Percentiles rank a stretch among this genome's conserved stretches.
These are phyloP conservation scores for Pseudococcus viburni DNA, from an alignment of 2,888 invertebrate species.

Conservation along the genomic window DNA sequence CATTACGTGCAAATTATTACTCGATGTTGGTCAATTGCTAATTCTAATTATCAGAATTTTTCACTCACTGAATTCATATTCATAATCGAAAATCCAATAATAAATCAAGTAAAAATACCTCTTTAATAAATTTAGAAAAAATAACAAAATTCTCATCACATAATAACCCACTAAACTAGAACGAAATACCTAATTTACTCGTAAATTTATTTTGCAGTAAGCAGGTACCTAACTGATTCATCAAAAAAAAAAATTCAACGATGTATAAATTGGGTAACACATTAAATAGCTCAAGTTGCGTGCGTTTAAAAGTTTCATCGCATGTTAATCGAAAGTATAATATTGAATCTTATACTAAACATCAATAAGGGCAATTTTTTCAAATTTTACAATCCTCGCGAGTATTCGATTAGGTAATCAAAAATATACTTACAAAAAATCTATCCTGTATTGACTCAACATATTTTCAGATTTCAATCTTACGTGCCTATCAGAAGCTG, in stretches of 20 bases:
- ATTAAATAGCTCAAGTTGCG: not conserved
- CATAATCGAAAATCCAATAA: not conserved
- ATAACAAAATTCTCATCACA: not conserved
- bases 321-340: constrained; percentile 24
- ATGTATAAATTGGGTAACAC: constrained; percentile 3
- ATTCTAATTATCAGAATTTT: not conserved
- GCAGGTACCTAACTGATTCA: not conserved
- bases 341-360: constrained; percentile 8
- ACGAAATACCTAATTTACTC: not conserved
- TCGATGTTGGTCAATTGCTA: not conserved
- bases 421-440: not conserved
- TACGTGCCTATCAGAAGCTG: not conserved
- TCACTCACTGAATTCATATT: not conserved
- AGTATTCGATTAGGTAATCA: not conserved
- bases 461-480: not conserved
- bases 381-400: not conserved
- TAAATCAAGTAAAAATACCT: not conserved
- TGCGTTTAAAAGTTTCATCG: constrained; percentile 18
- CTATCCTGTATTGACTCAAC: not conserved
- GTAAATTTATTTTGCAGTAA: not conserved
- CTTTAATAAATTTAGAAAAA: not conserved
- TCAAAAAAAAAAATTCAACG: not conserved
- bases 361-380: not conserved
- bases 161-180: not conserved
- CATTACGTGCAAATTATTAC: not conserved